These are phyloP conservation scores for Eupsilia transversa DNA, from an alignment of 2,888 invertebrate genomes.

Conservation along the genomic window DNA sequence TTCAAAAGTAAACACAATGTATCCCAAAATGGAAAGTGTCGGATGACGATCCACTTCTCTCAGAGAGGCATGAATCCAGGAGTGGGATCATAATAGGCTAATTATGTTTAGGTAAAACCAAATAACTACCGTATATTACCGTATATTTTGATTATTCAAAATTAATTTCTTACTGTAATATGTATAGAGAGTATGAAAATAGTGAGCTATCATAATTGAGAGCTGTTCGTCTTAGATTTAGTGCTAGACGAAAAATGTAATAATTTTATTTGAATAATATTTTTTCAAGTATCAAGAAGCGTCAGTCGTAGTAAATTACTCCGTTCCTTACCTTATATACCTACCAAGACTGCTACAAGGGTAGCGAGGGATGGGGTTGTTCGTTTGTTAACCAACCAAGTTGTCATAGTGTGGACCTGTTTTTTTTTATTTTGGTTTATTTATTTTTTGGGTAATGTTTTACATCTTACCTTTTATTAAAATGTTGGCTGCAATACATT, in stretches of 20 bases:
- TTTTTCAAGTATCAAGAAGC: slow-evolving; percentile 71
- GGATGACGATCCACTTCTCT: no score
- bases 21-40: neutral
- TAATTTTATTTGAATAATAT: neutral
- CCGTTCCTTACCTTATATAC: slow-evolving; percentile 85
- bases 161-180: neutral
- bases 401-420: slow-evolving; percentile 68
- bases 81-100: no score
- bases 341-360: slow-evolving; percentile 78
- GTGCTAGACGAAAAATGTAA: neutral
- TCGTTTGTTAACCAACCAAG: slow-evolving; percentile 83
- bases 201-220: neutral
- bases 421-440: neutral
- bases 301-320: slow-evolving; percentile 81
- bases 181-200: neutral
- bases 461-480: neutral
- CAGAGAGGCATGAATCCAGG: no score
- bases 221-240: neutral
- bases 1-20: neutral
- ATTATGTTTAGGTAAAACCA: no score
- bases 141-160: neutral
- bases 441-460: neutral
- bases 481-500: neutral
- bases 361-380: slow-evolving; percentile 82
- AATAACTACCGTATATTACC: no score